These are phyloP conservation scores for Lycopodina hypogea DNA, from an alignment of 37 sponge, comb jelly and placozoan genomes.

Conservation along the genomic window DNA sequence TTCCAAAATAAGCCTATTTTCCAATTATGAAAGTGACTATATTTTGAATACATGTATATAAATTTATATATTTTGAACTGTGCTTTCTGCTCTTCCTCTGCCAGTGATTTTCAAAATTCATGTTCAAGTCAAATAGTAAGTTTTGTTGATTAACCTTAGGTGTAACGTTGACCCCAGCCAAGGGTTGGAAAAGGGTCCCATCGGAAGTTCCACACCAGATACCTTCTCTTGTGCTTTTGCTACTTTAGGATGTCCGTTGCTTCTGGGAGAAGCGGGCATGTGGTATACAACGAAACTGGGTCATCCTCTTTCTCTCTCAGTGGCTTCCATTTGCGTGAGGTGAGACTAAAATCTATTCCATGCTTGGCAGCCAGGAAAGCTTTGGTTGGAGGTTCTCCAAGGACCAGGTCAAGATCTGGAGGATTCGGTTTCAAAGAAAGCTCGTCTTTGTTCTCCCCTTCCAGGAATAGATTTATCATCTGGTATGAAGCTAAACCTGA, in stretches of 20 bases:
- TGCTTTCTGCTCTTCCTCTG: too few species aligned
- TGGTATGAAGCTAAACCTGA: slow-evolving; percentile 29
- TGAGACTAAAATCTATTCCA: slow-evolving; percentile 4
- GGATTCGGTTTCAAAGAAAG: slow-evolving; percentile 39
- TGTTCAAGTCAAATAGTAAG: too few species aligned
- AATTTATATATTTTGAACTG: too few species aligned
- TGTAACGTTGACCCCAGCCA: too few species aligned
- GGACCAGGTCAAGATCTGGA: slow-evolving; percentile 11
- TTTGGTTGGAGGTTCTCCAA: neutral
- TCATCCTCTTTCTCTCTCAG: slow-evolving; percentile 18
- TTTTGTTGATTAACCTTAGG: too few species aligned
- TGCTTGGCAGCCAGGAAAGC: neutral
- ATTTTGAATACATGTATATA: too few species aligned
- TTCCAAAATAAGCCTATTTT: too few species aligned
- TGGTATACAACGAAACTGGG: slow-evolving; percentile 17
- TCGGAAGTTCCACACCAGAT: too few species aligned
- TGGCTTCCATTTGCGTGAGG: slow-evolving; percentile 34
- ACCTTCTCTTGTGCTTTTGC: too few species aligned
- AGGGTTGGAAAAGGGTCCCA: too few species aligned
- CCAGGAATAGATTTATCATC: slow-evolving; percentile 53
- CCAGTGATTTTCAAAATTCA: too few species aligned
- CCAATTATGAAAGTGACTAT: too few species aligned
- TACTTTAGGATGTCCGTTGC: neutral
- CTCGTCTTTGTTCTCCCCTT: slow-evolving; percentile 22
- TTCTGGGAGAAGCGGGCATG: neutral